phyloP scores from a whole-genome alignment of 2,113 vertebrate species.

The Lepus americanus region DNA sequence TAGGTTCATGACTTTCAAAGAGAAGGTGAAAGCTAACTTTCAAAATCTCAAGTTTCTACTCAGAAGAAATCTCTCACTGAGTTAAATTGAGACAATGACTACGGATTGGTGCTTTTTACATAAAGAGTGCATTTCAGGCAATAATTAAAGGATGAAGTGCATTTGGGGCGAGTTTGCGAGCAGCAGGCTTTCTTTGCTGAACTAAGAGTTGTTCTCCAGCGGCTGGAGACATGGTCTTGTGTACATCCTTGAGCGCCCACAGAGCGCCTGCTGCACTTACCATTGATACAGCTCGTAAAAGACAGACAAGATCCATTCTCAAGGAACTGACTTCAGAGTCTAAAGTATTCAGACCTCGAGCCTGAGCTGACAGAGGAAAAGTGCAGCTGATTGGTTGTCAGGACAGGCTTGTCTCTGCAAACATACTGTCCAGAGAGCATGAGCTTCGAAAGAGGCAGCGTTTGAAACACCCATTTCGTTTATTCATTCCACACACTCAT shows the following conservation, averaged over 20 bases:
- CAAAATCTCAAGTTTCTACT: background rate
- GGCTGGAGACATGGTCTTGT: background rate
- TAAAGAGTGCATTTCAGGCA: background rate
- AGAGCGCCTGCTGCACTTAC: background rate
- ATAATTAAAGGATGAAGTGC: background rate
- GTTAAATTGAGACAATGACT: constrained; percentile 39
- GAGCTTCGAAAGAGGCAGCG: background rate
- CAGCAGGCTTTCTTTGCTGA: background rate
- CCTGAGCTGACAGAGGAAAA: background rate
- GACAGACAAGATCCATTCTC: background rate
- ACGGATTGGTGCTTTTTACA: background rate
- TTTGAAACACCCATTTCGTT: constrained; percentile 7
- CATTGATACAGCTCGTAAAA: background rate
- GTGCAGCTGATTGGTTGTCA: background rate
- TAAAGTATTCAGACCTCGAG: constrained; percentile 5
- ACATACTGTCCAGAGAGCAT: background rate
- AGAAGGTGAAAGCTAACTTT: constrained; percentile 12
- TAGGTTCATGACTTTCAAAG: background rate
- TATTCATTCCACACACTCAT: background rate
- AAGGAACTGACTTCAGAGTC: background rate
- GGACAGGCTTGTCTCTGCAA: background rate
- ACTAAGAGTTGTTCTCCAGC: background rate
- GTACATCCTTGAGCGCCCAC: background rate
- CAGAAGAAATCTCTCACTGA: background rate
- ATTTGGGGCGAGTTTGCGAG: background rate